These are phyloP conservation scores for Amphiprion percula DNA, from an alignment of 2,113 vertebrate species.

Conservation along the genomic window DNA sequence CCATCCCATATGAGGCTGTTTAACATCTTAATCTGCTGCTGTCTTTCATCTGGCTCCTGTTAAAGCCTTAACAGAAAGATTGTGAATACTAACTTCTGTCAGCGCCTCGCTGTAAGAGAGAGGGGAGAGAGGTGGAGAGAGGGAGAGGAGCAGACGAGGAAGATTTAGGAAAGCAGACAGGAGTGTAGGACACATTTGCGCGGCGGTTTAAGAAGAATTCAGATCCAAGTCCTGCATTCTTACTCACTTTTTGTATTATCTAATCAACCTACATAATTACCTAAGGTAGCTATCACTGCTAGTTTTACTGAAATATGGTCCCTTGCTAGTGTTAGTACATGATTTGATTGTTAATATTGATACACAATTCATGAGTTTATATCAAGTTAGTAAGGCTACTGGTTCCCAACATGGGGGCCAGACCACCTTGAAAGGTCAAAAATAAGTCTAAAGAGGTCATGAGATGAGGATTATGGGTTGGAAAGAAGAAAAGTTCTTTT, in stretches of 20 bases:
- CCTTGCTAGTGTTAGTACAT: no score
- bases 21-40: slow-evolving; percentile 84
- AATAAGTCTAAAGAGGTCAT: no score
- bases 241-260: background rate
- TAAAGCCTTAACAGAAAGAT: slow-evolving; percentile 83
- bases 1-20: slow-evolving; percentile 81
- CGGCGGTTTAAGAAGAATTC: slow-evolving; percentile 6
- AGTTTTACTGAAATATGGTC: background rate
- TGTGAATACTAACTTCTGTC: slow-evolving; percentile 85
- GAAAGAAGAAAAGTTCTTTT: no score
- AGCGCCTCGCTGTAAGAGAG: slow-evolving; percentile 81
- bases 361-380: background rate
- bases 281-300: background rate
- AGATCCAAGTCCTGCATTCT: background rate
- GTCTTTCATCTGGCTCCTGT: slow-evolving; percentile 87
- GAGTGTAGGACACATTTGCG: slow-evolving; percentile 5
- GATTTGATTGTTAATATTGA: no score
- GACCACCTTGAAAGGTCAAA: no score
- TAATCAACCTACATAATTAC: background rate
- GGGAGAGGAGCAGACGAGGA: slow-evolving; percentile 42
- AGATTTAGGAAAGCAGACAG: slow-evolving; percentile 29
- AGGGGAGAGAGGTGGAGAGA: slow-evolving; percentile 46
- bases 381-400: background rate
- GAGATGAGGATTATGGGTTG: no score
- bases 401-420: background rate